Evolutionary conservation across 2,888 invertebrate genomes (phyloP), one percentile per base, ranked within the genome.

Genomic region (Melitaea athalia): DNA sequence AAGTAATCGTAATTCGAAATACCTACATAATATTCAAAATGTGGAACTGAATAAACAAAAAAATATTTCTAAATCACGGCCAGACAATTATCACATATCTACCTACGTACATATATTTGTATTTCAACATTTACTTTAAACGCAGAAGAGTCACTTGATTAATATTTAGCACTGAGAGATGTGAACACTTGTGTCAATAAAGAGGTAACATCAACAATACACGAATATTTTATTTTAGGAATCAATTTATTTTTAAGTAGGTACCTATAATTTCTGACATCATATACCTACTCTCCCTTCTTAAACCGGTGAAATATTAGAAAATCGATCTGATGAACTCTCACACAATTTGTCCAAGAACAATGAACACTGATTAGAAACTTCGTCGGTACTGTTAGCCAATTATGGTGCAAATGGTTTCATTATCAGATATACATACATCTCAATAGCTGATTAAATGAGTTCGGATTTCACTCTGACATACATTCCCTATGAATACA

Each of bases 341-440:
- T 57, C 57, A 15, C 57, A n/a, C 38, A 15, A 42, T 57, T 57
- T 42, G 42, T 42, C 15, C 42, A n/a, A 57, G 57, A 57, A 57
- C 57, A 57, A 57, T 42, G 52, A 52, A n/a, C 12, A 31, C 11
- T 53, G 52, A 45, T 31, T 52, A 43, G 15, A 24, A 60, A 52
- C 49, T 45, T 52, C 47, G 43, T 66, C 66, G 47, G 50, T 64
- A 59, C 50, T 59, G 33, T 45, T 55, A 33, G 80, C 84, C 81
- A 87, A 89, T 90, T 86, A 88, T 84, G 79, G 73, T 74, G 69
- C 80, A 87, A 88, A 89, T 89, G 83, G 82, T 83, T 85, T 87
- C 81, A 81, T 88, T 90, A 89, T 88, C 88, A 82, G 81, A 82
- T 76, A 79, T 80, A 38, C 38, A 38, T 38, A 85, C 86, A 85